Base-by-base conservation (phyloP, 1,140 invertebrate species). In the Bombus pyrosoma region DNA sequence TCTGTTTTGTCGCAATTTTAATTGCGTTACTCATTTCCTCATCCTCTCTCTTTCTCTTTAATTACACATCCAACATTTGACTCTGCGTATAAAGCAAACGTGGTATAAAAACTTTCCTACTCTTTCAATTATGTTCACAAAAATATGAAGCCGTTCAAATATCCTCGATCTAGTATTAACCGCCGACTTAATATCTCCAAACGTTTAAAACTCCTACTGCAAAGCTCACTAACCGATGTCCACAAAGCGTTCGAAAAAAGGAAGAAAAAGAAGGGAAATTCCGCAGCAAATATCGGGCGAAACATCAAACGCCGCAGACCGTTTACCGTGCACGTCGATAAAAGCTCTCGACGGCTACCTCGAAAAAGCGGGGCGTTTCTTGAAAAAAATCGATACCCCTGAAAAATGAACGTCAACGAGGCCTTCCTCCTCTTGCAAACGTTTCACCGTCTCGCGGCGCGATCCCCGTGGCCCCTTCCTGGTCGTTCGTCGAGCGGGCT, bases 381-480 rank as follows among this genome's bases (percentile, higher is more conserved):
- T 68, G 59, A 18, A 77, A 62, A 62, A 41, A 64, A 77, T 77
- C 75, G 75, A 77, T 64, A 77, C 8, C 28, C 25, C 57, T 77
- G 75, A 77, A 80, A 80, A 69, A 81, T 39, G 79, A 59, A 73
- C 68, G 68, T 59, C 41, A n/a, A 81, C 68, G 68, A 59, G 53
- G 5, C 5, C 39, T 43, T 18, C 41, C n/a, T 34, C 18, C 41
- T 39, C 79, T 13, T 25, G 2, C 41, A 10, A 15, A 53, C 69
- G 75, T 64, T 64, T 41, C 39, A 41, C 8, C 72, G 15, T 53
- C 59, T 77, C 81, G 18, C 25, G 25, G 8, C 18, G 66, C n/a
- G 34, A 22, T 25, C 43, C 25, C 43, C 13, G 39, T 39, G 6
- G 41, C 12, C 15, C 69, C 28, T n/a, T 41, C 13, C 12, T 32